phyloP scores from a whole-genome alignment of 2,888 invertebrate species.

The Leptinotarsa rubiginosa region DNA sequence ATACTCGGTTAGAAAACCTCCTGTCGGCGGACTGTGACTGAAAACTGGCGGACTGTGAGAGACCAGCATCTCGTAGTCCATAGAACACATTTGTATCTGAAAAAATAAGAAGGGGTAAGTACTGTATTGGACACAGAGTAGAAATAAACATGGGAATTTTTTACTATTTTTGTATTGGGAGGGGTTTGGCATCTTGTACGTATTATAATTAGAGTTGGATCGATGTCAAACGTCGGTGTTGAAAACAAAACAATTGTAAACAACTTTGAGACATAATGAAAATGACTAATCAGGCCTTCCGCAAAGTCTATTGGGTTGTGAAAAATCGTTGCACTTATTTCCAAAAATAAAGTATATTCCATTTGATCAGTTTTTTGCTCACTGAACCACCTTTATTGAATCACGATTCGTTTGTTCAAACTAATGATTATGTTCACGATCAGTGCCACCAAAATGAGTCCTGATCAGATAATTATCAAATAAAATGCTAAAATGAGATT shows the following conservation, averaged over 20 bases:
- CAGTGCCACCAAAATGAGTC: too few relatives aligned
- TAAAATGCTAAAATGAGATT: too few relatives aligned
- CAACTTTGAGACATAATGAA: neutral
- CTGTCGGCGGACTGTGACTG: conserved; percentile 77
- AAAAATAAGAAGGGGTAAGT: conserved; percentile 38
- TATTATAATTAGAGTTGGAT: conserved; percentile 4
- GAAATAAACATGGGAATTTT: neutral
- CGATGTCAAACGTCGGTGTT: neutral
- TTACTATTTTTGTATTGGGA: conserved; percentile 4
- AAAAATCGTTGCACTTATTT: too few relatives aligned
- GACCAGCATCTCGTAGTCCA: conserved; percentile 71
- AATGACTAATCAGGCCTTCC: neutral
- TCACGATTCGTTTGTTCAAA: too few relatives aligned
- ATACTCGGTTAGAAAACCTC: conserved; percentile 71
- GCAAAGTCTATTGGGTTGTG: too few relatives aligned
- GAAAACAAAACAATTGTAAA: neutral
- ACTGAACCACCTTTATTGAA: too few relatives aligned
- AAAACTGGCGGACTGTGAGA: conserved; percentile 78
- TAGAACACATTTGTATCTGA: conserved; percentile 59
- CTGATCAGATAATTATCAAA: too few relatives aligned
- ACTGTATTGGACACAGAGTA: neutral
- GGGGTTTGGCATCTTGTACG: neutral
- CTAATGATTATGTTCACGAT: too few relatives aligned
- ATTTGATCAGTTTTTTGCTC: too few relatives aligned
- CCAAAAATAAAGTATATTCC: too few relatives aligned